phyloP scores from a whole-genome alignment of 2,888 invertebrate species.

The Drymonia ruficornis region DNA sequence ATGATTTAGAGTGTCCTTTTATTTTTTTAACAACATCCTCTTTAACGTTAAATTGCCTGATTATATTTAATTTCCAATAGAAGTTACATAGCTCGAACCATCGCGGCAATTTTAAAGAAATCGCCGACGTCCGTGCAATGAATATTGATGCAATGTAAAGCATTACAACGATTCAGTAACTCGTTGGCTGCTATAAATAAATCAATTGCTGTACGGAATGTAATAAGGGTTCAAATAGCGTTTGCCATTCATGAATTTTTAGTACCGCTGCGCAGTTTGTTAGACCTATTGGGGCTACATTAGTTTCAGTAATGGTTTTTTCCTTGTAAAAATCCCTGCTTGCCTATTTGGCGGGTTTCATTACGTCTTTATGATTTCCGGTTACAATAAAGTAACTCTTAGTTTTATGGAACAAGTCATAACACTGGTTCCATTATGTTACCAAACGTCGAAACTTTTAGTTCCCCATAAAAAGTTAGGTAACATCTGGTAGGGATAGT shows the following conservation, averaged over 20 bases:
- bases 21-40: no score
- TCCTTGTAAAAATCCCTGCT: no score
- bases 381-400: slow-evolving; percentile 3
- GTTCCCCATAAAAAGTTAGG: background rate
- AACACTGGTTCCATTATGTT: background rate
- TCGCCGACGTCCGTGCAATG: slow-evolving; percentile 13
- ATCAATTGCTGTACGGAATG: slow-evolving; percentile 2
- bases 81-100: background rate
- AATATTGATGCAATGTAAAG: slow-evolving; percentile 24
- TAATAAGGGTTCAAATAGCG: background rate
- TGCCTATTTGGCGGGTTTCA: no score
- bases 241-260: no score
- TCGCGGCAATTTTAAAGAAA: slow-evolving; percentile 9
- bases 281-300: no score
- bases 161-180: background rate
- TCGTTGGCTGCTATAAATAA: background rate
- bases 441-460: background rate
- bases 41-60: no score
- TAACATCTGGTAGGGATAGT: background rate
- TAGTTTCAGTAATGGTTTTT: no score
- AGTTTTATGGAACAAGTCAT: background rate
- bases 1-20: no score
- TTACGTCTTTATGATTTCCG: slow-evolving; percentile 2
- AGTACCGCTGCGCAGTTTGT: no score
- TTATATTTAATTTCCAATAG: no score